phyloP scores from a whole-genome alignment of 2,113 vertebrate genomes.

The Variabilichromis moorii region DNA sequence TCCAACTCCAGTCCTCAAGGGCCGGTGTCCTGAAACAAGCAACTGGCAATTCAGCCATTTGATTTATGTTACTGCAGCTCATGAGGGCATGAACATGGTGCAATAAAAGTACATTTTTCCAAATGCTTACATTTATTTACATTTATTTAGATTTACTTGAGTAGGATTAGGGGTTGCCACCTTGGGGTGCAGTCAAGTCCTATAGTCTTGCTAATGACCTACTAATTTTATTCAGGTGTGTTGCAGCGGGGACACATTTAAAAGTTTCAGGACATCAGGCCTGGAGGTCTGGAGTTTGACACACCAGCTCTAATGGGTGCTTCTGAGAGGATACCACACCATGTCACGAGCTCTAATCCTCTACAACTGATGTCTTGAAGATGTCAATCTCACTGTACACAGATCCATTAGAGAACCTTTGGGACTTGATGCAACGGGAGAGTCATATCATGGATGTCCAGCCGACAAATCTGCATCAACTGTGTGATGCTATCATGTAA shows the following conservation, averaged over 20 bases:
- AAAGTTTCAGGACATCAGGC: background rate
- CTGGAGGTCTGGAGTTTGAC: background rate
- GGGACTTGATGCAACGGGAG: rapidly evolving
- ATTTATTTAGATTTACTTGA: background rate
- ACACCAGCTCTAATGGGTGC: background rate
- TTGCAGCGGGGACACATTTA: background rate
- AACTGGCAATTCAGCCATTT: background rate
- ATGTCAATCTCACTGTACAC: background rate
- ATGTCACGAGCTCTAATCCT: background rate
- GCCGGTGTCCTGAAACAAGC: background rate
- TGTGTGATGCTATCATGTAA: background rate
- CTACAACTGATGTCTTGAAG: background rate
- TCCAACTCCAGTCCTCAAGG: background rate
- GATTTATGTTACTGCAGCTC: background rate
- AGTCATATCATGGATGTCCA: background rate
- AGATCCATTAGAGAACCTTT: background rate
- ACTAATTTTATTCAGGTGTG: background rate
- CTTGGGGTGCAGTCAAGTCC: background rate
- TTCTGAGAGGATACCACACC: background rate
- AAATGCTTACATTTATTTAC: background rate
- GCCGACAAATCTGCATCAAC: background rate
- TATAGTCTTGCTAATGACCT: background rate
- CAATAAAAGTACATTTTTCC: background rate
- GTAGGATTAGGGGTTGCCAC: background rate
- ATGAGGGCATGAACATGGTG: background rate